These are phyloP conservation scores for Aplocera efformata DNA, from an alignment of 2,888 invertebrate genomes.

Conservation along the genomic window DNA sequence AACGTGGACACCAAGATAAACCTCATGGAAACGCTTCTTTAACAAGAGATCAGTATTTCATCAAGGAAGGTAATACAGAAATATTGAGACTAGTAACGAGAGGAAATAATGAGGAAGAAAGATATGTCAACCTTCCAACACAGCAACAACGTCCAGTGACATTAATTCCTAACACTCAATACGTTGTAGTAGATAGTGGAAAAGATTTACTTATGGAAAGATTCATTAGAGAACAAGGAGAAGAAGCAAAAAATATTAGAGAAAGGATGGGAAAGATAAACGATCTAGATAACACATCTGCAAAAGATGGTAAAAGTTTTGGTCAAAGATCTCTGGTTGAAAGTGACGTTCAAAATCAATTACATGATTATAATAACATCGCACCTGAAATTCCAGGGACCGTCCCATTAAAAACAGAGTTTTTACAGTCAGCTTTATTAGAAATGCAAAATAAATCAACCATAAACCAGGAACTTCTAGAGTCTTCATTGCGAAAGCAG, in stretches of 20 bases:
- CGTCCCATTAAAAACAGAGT: constrained; percentile 67
- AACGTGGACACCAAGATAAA: constrained; percentile 54
- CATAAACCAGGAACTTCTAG: constrained; percentile 82
- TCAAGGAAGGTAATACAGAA: constrained; percentile 92
- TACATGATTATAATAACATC: constrained; percentile 58
- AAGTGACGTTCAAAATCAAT: constrained; percentile 52
- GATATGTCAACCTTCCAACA: constrained; percentile 79
- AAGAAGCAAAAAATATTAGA: constrained; percentile 82
- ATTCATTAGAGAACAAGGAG: constrained; percentile 90
- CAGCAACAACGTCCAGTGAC: constrained; percentile 78
- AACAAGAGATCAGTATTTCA: constrained; percentile 87
- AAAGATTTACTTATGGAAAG: constrained; percentile 91
- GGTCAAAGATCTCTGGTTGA: constrained; percentile 61
- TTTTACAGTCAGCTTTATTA: constrained; percentile 63
- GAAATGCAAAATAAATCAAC: constrained; percentile 79
- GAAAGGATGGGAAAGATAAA: constrained; percentile 68
- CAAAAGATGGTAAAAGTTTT: constrained; percentile 73
- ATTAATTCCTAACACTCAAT: constrained; percentile 79
- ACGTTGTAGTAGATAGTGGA: constrained; percentile 86
- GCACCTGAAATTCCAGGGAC: constrained; percentile 60
- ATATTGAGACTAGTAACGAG: constrained; percentile 89
- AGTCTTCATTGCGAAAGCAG: constrained; percentile 86
- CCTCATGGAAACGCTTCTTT: constrained; percentile 58
- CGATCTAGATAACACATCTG: constrained; percentile 71
- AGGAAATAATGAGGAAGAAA: constrained; percentile 84